Evolutionary conservation across 64 coral and sea anemone species (phyloP).

Genomic region (Montipora foliosa): DNA sequence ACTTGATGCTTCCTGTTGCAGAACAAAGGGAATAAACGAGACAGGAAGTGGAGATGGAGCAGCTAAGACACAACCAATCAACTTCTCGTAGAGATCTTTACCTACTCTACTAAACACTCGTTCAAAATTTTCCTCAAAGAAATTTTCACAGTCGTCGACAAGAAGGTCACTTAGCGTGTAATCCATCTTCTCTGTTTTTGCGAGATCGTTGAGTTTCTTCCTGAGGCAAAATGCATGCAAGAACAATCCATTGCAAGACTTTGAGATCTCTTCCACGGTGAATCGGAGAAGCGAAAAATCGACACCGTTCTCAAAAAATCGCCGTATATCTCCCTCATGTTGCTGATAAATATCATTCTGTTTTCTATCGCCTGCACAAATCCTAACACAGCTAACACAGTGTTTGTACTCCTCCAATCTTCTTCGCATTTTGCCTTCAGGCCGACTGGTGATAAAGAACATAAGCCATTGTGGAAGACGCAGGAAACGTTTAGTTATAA

Average conservation of each 20-base stretch:
- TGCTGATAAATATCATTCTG: conserved; percentile 7
- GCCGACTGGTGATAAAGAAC: conserved; percentile 58
- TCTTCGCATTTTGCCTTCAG: neutral
- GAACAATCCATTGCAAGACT: conserved; percentile 34
- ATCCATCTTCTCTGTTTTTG: neutral
- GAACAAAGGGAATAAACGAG: conserved; percentile 44
- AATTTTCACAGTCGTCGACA: conserved; percentile 17
- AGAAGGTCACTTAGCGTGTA: neutral
- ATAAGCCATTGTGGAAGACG: conserved; percentile 28
- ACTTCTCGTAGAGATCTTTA: conserved; percentile 45
- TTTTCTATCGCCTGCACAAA: conserved; percentile 13
- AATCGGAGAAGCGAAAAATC: neutral
- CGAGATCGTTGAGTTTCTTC: neutral
- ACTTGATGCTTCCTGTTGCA: neutral
- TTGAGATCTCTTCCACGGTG: conserved; percentile 12
- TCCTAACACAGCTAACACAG: neutral
- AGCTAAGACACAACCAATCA: conserved; percentile 58
- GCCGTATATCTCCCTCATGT: conserved; percentile 17
- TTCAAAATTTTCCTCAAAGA: conserved; percentile 57
- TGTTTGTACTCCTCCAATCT: conserved; percentile 4
- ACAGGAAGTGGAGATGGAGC: conserved; percentile 60
- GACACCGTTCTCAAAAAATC: conserved; percentile 1
- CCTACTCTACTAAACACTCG: conserved; percentile 45
- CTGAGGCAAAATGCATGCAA: conserved; percentile 13
- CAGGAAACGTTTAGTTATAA: neutral